Evolutionary conservation across 2,113 vertebrate genomes (phyloP).

Genomic region (Sinocyclocheilus anophthalmus): DNA sequence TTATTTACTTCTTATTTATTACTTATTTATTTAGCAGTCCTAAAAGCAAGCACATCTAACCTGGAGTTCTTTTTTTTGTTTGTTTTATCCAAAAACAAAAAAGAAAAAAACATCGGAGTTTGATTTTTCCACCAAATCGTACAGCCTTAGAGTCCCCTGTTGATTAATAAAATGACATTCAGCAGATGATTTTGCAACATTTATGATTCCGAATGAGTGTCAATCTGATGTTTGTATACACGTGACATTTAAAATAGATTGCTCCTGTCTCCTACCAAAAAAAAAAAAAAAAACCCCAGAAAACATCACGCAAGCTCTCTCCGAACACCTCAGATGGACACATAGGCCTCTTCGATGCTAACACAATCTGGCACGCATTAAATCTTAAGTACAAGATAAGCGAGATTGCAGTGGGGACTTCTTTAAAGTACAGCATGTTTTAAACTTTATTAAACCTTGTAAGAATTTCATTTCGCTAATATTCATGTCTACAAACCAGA

Average conservation of each 20-base stretch:
- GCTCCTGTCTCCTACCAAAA: neutral
- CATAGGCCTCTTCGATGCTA: neutral
- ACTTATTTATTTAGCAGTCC: no score
- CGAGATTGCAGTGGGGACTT: slow-evolving; percentile 1
- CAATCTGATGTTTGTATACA: neutral
- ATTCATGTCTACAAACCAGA: neutral
- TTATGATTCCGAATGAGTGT: neutral
- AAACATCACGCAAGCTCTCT: neutral
- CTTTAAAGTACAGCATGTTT: slow-evolving; percentile 3
- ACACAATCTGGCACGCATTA: slow-evolving; percentile 10
- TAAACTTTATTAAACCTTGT: slow-evolving; percentile 33
- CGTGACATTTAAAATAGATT: neutral
- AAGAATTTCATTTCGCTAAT: neutral
- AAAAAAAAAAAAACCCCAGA: neutral
- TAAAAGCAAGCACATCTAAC: no score
- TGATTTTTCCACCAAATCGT: no score
- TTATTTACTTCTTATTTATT: no score
- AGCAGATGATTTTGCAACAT: neutral
- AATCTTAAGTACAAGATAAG: slow-evolving; percentile 7
- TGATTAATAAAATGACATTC: neutral
- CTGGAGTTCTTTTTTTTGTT: no score
- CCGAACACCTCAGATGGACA: neutral
- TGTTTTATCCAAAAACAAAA: no score
- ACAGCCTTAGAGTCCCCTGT: neutral
- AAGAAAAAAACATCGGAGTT: no score